Evolutionary conservation across 2,888 invertebrate genomes (phyloP).

Genomic region (Parnassius glacialis): DNA sequence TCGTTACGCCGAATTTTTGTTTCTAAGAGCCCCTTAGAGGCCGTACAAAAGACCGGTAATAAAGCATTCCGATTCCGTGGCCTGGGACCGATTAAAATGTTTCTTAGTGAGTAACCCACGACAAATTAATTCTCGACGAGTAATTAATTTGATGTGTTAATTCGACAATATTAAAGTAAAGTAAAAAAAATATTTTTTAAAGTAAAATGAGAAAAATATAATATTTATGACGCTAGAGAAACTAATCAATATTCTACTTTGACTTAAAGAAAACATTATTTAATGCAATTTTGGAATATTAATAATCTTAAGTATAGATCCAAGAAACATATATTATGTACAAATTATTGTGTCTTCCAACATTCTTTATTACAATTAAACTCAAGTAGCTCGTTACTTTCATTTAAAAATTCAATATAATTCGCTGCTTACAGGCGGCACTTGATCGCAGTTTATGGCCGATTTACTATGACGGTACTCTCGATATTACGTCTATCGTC

Average conservation of each 20-base stretch:
- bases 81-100: constrained; percentile 28
- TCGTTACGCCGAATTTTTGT: constrained; percentile 55
- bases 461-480: constrained; percentile 67
- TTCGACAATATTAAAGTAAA: too few relatives aligned
- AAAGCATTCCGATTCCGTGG: constrained; percentile 25
- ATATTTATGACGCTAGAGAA: too few relatives aligned
- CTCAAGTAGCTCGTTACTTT: too few relatives aligned
- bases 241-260: too few relatives aligned
- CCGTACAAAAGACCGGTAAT: constrained; percentile 22
- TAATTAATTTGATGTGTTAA: constrained; percentile 15
- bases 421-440: constrained; percentile 49
- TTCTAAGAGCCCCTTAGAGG: constrained; percentile 31
- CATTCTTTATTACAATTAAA: too few relatives aligned
- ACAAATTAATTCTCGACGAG: constrained; percentile 21
- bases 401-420: constrained; percentile 17
- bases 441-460: constrained; percentile 54
- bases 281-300: too few relatives aligned
- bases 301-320: too few relatives aligned
- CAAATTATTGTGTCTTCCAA: too few relatives aligned
- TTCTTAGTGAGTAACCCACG: constrained; percentile 23
- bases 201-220: too few relatives aligned
- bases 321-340: too few relatives aligned
- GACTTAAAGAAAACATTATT: too few relatives aligned
- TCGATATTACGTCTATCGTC: constrained; percentile 60
- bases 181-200: too few relatives aligned